Base-by-base conservation (phyloP, 2,113 vertebrate species). In the Cyanoramphus novaezelandiae region DNA sequence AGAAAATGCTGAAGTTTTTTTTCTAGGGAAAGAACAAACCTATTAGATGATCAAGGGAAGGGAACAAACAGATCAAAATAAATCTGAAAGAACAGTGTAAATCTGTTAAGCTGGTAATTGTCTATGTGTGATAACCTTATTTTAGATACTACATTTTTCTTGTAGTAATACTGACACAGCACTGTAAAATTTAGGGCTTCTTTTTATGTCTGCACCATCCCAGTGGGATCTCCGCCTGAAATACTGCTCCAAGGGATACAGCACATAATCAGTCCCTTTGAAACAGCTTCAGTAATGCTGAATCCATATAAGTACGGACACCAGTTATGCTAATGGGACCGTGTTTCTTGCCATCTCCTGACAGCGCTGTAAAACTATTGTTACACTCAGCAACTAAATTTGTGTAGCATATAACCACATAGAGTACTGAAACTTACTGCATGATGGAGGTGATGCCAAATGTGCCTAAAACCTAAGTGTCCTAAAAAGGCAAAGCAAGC, bases 261-360 rank as follows among this genome's bases (percentile, higher is more conserved):
- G 86, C 92, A 94, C 67, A 91, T 96, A 96, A 97, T 96, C 94
- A 94, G 92, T 92, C 67, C 90, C 88, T 96, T 94, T 95, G 97
- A 96, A 97, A 96, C 86, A 75, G 47, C 59, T 55, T 77, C 82
- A 77, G 88, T 89, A 91, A 82, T 84, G 75, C 90, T 96, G 92
- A 96, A 94, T 95, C 83, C 81, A 92, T 92, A 7, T 5, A 84
- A 93, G 67, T 76, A 74, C 0, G 0, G 70, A 79, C 91, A 80
- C 93, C 96, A 95, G 25, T 92, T 97, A 96, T 93, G 83, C 92
- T 93, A 95, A 97, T 35, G 74, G 92, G 86, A 76, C 69, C 1
- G 0, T 83, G 68, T 44, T 86, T 91, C 49, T 62, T 86, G 28
- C 76, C 49, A 33, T 86, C 60, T 70, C 65, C 74, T 91, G 91